A percentile compares a stretch with the other conserved stretches of the same genome.
phyloP scores from a whole-genome alignment of 1,140 invertebrate genomes.

The Paraescarpia echinospica region DNA sequence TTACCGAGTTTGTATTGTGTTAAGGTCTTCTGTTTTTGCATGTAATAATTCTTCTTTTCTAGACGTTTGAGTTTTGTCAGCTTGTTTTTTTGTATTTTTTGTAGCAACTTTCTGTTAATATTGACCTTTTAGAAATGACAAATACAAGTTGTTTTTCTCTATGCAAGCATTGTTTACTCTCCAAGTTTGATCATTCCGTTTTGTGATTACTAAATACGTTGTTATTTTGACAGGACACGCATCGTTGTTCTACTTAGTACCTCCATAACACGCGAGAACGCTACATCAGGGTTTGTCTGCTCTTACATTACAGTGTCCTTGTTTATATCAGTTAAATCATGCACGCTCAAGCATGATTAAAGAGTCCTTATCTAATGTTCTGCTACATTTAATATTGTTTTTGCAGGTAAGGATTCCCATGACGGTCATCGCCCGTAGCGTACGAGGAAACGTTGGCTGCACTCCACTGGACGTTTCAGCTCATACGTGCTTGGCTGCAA shows the following conservation, averaged over 20 bases:
- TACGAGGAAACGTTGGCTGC: no score
- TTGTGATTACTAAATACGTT: neutral
- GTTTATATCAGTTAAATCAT: neutral
- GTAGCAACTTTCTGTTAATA: no score
- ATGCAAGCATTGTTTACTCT: no score
- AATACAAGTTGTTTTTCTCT: no score
- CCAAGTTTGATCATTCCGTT: neutral
- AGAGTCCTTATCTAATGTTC: neutral
- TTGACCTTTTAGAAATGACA: no score
- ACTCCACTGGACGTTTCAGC: no score
- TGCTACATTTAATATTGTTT: neutral
- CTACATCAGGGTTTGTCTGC: neutral
- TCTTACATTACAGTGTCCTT: neutral
- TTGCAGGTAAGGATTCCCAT: no score
- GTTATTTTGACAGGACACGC: neutral
- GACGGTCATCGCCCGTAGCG: no score
- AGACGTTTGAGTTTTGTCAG: neutral
- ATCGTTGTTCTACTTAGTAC: neutral
- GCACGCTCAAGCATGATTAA: neutral
- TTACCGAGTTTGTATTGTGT: neutral
- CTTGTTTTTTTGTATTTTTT: neutral
- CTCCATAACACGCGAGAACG: neutral
- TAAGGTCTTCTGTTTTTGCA: neutral
- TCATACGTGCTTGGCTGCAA: no score
- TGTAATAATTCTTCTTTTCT: neutral